Percentiles rank a stretch among this genome's conserved stretches.
These are phyloP conservation scores for Nycticebus coucang DNA, from an alignment of 2,113 vertebrate genomes.

Conservation along the genomic window DNA sequence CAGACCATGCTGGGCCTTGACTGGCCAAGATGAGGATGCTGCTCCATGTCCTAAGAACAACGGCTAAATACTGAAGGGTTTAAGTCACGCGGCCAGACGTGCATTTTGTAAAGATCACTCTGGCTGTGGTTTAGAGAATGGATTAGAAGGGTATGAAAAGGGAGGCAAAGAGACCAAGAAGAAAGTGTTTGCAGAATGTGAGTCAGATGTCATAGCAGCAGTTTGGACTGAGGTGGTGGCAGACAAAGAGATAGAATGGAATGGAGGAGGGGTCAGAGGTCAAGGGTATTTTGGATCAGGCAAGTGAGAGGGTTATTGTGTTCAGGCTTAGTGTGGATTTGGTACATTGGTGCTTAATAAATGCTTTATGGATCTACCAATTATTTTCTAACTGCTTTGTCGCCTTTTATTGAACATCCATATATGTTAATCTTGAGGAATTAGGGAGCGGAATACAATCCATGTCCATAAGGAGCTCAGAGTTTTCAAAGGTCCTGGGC, in stretches of 20 bases:
- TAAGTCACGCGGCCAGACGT: neutral
- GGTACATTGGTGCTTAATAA: neutral
- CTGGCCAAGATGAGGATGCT: neutral
- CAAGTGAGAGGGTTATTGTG: neutral
- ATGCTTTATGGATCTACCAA: neutral
- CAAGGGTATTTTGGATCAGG: neutral
- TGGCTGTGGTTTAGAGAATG: neutral
- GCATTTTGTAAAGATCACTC: neutral
- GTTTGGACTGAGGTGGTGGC: neutral
- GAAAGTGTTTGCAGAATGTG: neutral
- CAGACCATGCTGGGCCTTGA: neutral
- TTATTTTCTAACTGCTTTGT: neutral
- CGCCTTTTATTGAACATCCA: neutral
- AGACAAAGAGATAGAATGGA: neutral
- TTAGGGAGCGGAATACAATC: neutral
- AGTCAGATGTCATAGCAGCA: neutral
- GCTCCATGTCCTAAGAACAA: neutral
- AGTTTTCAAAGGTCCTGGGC: neutral
- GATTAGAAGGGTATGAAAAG: neutral
- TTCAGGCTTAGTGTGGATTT: neutral
- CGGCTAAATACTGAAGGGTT: neutral
- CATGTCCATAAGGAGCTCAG: neutral
- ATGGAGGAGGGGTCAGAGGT: neutral
- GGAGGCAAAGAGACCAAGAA: neutral
- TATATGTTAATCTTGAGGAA: neutral